Evolutionary conservation across 1,140 invertebrate species (phyloP), one percentile per base, ranked within the genome.

Genomic region (Listronotus bonariensis): DNA sequence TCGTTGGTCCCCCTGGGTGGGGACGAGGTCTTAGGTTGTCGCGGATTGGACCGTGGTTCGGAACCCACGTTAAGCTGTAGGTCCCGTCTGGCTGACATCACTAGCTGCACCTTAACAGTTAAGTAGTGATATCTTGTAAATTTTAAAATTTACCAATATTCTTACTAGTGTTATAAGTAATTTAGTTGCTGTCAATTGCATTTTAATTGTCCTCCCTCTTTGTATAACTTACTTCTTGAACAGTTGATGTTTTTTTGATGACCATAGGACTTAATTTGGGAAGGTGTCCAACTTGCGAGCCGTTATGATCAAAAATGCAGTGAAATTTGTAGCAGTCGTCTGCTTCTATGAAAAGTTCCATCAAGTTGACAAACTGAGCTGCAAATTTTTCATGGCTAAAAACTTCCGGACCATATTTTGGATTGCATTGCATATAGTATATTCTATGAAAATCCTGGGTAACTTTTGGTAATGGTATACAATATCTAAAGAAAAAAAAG

Each of bases 381-480:
- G 59, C 10, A 6, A 36, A 26, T 10, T 46, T 26, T 18, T 59
- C 64, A 41, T 53, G 34, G 6, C 17, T n/a, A 31, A 66, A 66
- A 4, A 53, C 18, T n/a, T 66, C 45, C 15, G 83, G 81, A 64
- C 83, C 82, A 1, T 78, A 78, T 7, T 51, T 34, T n/a, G 40
- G 34, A 41, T 61, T 56, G 4, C 61, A 18, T 45, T 49, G 12
- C 10, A n/a, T 6, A 15, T 49, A 61, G 1, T 56, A 9, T 14
- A 67, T 32, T 36, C 58, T 10, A 8, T 42, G 15, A 11, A 26
- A 40, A 14, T 62, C 36, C 4, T 53, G 31, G 5, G 65, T 52
- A 10, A 45, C 10, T 38, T 61, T 67, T 6, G 65, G 65, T 12
- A 67, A 15, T 2, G 57, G 58, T 14, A 61, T 15, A 14, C 61